Base-by-base conservation (phyloP, 2,113 vertebrate genomes). In the Alaudala cheleensis region DNA sequence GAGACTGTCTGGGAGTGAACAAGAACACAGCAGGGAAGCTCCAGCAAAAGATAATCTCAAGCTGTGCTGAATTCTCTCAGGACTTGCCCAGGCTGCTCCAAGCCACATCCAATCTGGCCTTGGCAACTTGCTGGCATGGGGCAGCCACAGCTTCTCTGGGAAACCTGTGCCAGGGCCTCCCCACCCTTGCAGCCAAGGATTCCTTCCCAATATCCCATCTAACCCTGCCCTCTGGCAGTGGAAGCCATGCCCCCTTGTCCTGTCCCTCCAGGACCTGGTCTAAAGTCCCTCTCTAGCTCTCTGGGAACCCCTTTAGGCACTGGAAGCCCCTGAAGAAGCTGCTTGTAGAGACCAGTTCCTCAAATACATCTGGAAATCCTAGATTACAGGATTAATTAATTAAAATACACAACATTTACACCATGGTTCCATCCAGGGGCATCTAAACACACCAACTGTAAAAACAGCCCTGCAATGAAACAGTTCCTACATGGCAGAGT, bases 91-190 rank as follows among this genome's bases (percentile, higher is more conserved):
- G 54, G 29, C 0, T 54, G 40, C 39, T 60, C 29, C 45, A 89
- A 67, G 33, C 16, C n/a, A 13, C 0, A 1, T 58, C 28, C 33
- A 66, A 2, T 6, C 39, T 40, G n/a, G 24, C 39, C 54, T 37
- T 44, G 18, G 37, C 58, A 44, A 81, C 23, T 21, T 8, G 3
- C 28, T 51, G 22, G 26, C 0, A 28, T 14, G 15, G 8, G 19
- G 14, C 37, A 88, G 22, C 8, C 44, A 37, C 33, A 66, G 42
- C 26, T 81, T 1, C 37, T 65, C 60, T 51, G 67, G 33, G 37
- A 5, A 72, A 0, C 31, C 50, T 50, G 14, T 50, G 22, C 14
- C 21, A 80, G 42, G 18, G 5, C 33, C 6, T 66, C 22, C 0
- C 0, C 44, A 50, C 22, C 33, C 51, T 50, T 44, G n/a, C 22